phyloP scores from a whole-genome alignment of 2,888 invertebrate genomes.

The Acleris sparsana region DNA sequence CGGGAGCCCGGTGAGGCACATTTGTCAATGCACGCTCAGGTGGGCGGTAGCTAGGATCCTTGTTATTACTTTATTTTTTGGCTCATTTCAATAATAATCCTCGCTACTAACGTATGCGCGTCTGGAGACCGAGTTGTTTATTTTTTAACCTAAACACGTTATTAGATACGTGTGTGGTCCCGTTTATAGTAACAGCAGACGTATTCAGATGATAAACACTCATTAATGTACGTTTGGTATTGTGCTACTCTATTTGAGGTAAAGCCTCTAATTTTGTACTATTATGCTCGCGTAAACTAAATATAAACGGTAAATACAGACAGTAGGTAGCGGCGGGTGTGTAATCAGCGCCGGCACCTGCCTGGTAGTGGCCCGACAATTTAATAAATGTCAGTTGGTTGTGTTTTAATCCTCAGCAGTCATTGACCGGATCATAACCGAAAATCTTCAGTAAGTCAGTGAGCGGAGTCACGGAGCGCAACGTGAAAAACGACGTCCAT shows the following conservation, averaged over 20 bases:
- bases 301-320: neutral
- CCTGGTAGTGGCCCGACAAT: conserved; percentile 56
- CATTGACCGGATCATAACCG: conserved; percentile 82
- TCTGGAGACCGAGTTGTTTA: conserved; percentile 28
- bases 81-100: conserved; percentile 62
- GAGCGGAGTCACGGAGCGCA: conserved; percentile 63
- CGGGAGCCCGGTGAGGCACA: conserved; percentile 62
- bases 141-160: conserved; percentile 32
- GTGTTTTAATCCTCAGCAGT: conserved; percentile 72
- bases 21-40: conserved; percentile 77
- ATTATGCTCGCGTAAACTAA: conserved; percentile 11
- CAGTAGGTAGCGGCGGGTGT: neutral
- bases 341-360: conserved; percentile 8
- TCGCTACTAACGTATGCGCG: conserved; percentile 46
- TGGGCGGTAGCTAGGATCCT: conserved; percentile 64
- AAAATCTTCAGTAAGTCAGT: conserved; percentile 80
- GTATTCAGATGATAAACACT: conserved; percentile 13
- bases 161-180: conserved; percentile 37
- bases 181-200: conserved; percentile 12
- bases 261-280: neutral
- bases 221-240: conserved; percentile 1
- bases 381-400: conserved; percentile 72
- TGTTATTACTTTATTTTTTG: conserved; percentile 73
- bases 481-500: conserved; percentile 82
- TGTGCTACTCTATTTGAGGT: neutral